Percentiles rank a stretch among this genome's conserved stretches.
These are phyloP conservation scores for Urocynchramus pylzowi DNA, from an alignment of 2,113 vertebrate genomes.

Conservation along the genomic window DNA sequence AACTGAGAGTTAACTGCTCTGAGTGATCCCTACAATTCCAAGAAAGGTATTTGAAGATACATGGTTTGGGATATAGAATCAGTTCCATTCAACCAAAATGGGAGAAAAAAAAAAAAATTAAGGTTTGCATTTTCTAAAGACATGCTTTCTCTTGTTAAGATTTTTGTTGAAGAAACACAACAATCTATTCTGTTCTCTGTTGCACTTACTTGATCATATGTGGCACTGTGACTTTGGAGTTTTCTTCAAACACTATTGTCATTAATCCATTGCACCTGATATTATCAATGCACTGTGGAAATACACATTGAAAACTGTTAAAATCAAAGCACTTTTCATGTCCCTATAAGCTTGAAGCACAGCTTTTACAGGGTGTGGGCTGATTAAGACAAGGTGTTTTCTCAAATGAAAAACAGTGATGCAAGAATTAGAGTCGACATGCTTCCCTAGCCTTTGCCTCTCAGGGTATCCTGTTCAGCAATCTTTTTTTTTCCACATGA, in stretches of 20 bases:
- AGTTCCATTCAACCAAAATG: neutral
- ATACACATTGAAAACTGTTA: conserved; percentile 7
- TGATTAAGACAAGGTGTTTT: neutral
- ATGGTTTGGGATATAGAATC: neutral
- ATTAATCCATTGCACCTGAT: conserved; percentile 98
- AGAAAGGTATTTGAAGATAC: neutral
- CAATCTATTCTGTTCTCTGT: neutral
- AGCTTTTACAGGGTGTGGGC: neutral
- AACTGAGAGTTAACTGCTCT: neutral
- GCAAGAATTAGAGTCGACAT: neutral
- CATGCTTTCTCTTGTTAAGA: neutral
- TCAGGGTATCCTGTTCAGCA: neutral
- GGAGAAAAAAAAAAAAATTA: neutral
- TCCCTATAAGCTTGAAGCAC: neutral
- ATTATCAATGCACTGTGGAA: conserved; percentile 93
- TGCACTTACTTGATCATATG: conserved; percentile 97
- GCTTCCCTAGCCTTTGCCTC: neutral
- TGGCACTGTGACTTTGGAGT: conserved; percentile 98
- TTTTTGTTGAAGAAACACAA: neutral
- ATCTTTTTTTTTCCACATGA: neutral
- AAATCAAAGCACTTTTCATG: neutral
- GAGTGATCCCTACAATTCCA: neutral
- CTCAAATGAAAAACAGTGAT: neutral
- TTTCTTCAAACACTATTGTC: conserved; percentile 98
- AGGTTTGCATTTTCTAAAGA: neutral